Percentiles rank a stretch among this genome's conserved stretches.
phyloP scores from a whole-genome alignment of 1,140 invertebrate genomes.

The Ctenoplectra terminalis region DNA sequence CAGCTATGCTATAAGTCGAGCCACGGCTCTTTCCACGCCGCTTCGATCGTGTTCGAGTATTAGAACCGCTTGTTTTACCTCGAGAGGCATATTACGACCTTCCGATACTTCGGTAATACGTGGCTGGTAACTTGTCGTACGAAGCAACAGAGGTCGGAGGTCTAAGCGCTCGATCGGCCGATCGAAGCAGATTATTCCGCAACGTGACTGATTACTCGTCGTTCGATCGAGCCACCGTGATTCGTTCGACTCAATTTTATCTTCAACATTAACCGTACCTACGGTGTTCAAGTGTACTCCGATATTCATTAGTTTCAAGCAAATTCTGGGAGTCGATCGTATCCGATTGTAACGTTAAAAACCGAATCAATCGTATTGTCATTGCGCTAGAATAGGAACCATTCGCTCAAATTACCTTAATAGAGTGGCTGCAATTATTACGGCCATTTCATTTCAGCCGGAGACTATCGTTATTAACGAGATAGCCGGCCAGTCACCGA shows the following conservation, averaged over 20 bases:
- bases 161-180: neutral
- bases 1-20: conserved; percentile 14
- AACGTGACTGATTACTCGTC: conserved; percentile 30
- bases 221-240: neutral
- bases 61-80: conserved; percentile 23
- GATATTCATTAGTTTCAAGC: neutral
- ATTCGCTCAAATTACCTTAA: conserved; percentile 54
- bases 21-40: neutral
- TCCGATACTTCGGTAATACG: conserved; percentile 15
- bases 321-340: neutral
- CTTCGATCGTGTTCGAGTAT: conserved; percentile 36
- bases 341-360: conserved; percentile 15
- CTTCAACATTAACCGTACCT: neutral
- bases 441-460: conserved; percentile 25
- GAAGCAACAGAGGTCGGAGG: conserved; percentile 20
- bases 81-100: conserved; percentile 16
- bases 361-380: conserved; percentile 20
- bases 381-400: conserved; percentile 12
- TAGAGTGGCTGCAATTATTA: conserved; percentile 55
- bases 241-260: conserved; percentile 20
- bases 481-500: neutral
- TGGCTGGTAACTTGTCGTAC: conserved; percentile 31
- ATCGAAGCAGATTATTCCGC: conserved; percentile 20
- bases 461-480: conserved; percentile 30
- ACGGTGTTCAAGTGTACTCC: neutral